Base-by-base conservation (phyloP, 2,888 invertebrate genomes). In the Quadriops clusia region DNA sequence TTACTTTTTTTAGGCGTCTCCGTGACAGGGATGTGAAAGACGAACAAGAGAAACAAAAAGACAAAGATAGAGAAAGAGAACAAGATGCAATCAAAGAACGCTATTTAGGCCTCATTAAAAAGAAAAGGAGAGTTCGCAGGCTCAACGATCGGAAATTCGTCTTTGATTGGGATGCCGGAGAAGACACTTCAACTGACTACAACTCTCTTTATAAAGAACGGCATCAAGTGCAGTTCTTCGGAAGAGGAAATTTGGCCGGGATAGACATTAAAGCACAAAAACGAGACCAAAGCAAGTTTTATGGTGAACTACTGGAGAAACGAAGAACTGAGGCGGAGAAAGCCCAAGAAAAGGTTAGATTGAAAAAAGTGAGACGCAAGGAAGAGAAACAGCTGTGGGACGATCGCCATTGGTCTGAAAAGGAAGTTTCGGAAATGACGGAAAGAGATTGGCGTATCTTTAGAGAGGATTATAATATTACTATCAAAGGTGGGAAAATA, bases 391-490 rank as follows among this genome's bases (percentile, higher is more conserved):
- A 94, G 54, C 84, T 90, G 51, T 97, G 91, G 89, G 98, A 98
- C 60, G 97, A 99, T 57, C 74, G 98, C 4, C 98, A 99, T 60
- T 99, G 98, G 98, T 84, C 87, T 3, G 94, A 97, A 51, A 98
- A 98, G 58, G 78, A 78, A 6, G 64, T 81, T 1, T 77, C 79
- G 29, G 94, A 97, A 61, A 99, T 99, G 98, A 90, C 87, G 0
- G 97, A 99, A 58, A 72, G 98, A 48, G 98, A 99, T 67, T 99
- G 98, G 98, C 77, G 98, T 60, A 99, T 99, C 50, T 99, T 99
- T 59, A 74, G 95, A 41, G 98, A 99, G 62, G 98, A 99, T 64
- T 99, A 94, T 59, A 98, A 93, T 55, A 95, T 99, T 30, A 86
- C 93, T 3, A 87, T 97, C 37, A 98, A 99, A 63, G 72, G 94